Evolutionary conservation across 2,888 invertebrate genomes (phyloP), one percentile per base, ranked within the genome.

Genomic region (Liposcelis brunnea): DNA sequence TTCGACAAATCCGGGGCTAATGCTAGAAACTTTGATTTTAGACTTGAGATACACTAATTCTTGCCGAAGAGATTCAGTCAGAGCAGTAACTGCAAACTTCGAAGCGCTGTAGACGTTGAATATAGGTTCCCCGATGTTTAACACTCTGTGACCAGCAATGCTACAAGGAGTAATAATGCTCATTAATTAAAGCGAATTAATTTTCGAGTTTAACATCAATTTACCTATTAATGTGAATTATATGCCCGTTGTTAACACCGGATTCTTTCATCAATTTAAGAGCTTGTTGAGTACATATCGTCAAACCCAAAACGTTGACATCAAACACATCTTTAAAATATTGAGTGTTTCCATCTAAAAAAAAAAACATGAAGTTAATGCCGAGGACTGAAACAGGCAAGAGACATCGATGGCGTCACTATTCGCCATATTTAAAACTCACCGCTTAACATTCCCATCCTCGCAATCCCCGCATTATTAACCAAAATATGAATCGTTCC

Each of bases 71-170:
- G 61, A 62, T 34, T 64, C 62, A 2, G 58, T 55, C 5, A 65
- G 51, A 2, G 59, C 58, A 15, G 54, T 58, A 10, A 63, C 58
- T 26, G 62, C 61, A 51, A 52, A 57, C 51, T 64, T 65, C 15
- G 63, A 59, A 2, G 61, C 62, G 14, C 56, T 47, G 50, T 64
- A 64, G 26, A 50, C 46, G 15, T 40, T 33, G 6, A 35, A 7
- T 6, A 10, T 35, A 18, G 8, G 10, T 1, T 57, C 55, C 2
- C 54, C 2, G 7, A 16, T 7, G 35, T 35, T 10, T 14, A 6
- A 6, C 10, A 35, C 6, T 4, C 4, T 4, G 1, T 51, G 50
- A 26, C 65, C 66, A 0, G 63, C 64, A 45, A 67, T 49, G 45
- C 66, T 66, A 56, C 40, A 51, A 47, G 26, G 15, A 11, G 7